Evolutionary conservation across 2,797 vertebrate genomes (phyloP).

Genomic region (Hydrolagus colliei): DNA sequence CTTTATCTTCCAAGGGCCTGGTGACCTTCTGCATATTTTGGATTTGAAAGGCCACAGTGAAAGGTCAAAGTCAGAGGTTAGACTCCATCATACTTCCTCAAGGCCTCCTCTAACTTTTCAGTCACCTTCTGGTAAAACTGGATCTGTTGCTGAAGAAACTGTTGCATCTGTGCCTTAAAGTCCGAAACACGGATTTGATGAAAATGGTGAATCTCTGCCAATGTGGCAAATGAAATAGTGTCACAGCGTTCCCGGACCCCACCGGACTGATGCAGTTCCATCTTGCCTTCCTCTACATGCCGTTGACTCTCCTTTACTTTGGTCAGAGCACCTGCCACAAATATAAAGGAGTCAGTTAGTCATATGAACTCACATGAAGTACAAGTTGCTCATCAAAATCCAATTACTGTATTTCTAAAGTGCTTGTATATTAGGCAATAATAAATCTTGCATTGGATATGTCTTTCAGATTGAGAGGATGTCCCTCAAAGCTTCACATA

Average conservation of each 20-base stretch:
- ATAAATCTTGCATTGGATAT: no score
- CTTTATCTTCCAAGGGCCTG: background rate
- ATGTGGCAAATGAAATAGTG: slow-evolving; percentile 89
- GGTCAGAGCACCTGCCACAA: slow-evolving; percentile 78
- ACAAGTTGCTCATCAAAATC: no score
- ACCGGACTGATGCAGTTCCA: slow-evolving; percentile 80
- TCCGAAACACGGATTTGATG: slow-evolving; percentile 89
- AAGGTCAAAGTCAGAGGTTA: slow-evolving; percentile 49
- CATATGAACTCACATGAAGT: background rate
- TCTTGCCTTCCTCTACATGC: slow-evolving; percentile 94
- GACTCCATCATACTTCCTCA: slow-evolving; percentile 84
- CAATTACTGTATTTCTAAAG: no score
- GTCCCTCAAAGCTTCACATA: no score
- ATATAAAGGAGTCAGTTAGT: slow-evolving; percentile 22
- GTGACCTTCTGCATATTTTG: background rate
- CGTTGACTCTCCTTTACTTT: slow-evolving; percentile 96
- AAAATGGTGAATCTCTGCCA: slow-evolving; percentile 96
- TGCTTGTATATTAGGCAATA: no score
- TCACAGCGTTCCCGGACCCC: slow-evolving; percentile 90
- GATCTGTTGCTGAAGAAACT: slow-evolving; percentile 91
- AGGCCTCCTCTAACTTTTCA: slow-evolving; percentile 85
- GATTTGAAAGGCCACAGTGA: slow-evolving; percentile 15
- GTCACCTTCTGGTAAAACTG: slow-evolving; percentile 92
- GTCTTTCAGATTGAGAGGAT: no score
- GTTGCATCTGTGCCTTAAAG: slow-evolving; percentile 93